Base-by-base conservation (phyloP, 2,113 vertebrate species). In the Callospermophilus lateralis region DNA sequence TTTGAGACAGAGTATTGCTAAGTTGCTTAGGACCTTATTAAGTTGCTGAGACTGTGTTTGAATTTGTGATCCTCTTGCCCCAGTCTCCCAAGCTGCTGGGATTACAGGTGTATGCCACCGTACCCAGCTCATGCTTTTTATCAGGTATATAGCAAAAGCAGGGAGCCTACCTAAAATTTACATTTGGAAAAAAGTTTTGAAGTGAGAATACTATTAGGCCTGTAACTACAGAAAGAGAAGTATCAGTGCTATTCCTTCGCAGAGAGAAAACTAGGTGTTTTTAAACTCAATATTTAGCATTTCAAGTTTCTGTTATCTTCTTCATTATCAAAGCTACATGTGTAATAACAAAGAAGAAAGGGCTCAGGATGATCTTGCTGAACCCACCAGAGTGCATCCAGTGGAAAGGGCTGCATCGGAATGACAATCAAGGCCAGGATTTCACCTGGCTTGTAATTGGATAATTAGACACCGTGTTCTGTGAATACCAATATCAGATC, bases 281-380 rank as follows among this genome's bases (percentile, higher is more conserved):
- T 65, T 58, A 26, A 63, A 95, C 83, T 68, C 30, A 68, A 63
- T 16, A 87, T 26, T 6, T 93, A 74, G 3, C 73, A 28, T 85
- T 92, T 81, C 58, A 28, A 58, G 19, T 78, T 8, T 83, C 26
- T n/a, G 86, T 79, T 76, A 22, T 37, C 48, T 83, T 63, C 37
- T 94, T 76, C 68, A n/a, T 90, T 74, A 42, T 72, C 48, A 3
- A 42, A 70, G 45, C 48, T 34, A 2, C 79, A 13, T 22, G 28
- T 65, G 42, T 37, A 79, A 7, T 78, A 76, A 72, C n/a, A 72
- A 84, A 84, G 87, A 91, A 89, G 34, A 95, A 73, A 89, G 28
- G 76, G 84, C 20, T 84, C 70, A 78, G 39, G 45, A n/a, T 65
- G 9, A 28, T 74, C 22, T 58, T 84, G 2, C 87, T 32, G 48